Percentiles rank a stretch among this genome's conserved stretches.
Evolutionary conservation across 2,797 vertebrate genomes (phyloP).

Genomic region (Poeciliopsis presidionis): DNA sequence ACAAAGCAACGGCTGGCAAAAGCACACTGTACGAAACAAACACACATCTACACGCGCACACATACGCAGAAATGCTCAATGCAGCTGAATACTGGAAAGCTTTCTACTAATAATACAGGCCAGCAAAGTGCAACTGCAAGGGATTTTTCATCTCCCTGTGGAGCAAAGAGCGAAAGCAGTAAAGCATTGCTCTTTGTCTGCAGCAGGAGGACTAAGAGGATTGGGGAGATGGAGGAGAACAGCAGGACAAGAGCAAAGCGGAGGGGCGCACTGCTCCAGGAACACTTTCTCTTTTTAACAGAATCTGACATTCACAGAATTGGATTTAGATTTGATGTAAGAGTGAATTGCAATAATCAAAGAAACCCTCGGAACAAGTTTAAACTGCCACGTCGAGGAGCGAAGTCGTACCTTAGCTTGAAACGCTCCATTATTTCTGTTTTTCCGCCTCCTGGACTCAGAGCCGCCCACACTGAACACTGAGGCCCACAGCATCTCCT

Average conservation of each 20-base stretch:
- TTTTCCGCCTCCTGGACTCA: constrained; percentile 31
- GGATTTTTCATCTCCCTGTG: constrained; percentile 70
- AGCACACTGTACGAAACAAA: constrained; percentile 42
- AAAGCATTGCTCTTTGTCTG: constrained; percentile 67
- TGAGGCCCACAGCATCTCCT: constrained; percentile 20
- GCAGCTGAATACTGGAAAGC: constrained; percentile 53
- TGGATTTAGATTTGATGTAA: constrained; percentile 4
- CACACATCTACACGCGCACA: constrained; percentile 3
- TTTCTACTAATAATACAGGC: constrained; percentile 73
- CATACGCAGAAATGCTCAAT: constrained; percentile 49
- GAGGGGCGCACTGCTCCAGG: constrained; percentile 44
- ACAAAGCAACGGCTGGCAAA: constrained; percentile 66
- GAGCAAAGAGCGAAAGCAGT: constrained; percentile 64
- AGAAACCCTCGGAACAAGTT: constrained; percentile 27
- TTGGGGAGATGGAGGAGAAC: constrained; percentile 54
- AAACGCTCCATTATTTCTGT: constrained; percentile 31
- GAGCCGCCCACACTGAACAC: constrained; percentile 4
- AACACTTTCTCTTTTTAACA: constrained; percentile 4
- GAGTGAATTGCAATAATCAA: constrained; percentile 29
- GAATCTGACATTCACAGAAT: constrained; percentile 6
- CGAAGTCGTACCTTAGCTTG: constrained; percentile 14
- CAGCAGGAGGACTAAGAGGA: constrained; percentile 73
- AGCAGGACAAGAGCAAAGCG: constrained; percentile 53
- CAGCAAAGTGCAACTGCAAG: constrained; percentile 79
- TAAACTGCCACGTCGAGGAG: constrained; percentile 14